These are phyloP conservation scores for Oreohelix idahoensis DNA, from an alignment of 1,140 invertebrate genomes.

Conservation along the genomic window DNA sequence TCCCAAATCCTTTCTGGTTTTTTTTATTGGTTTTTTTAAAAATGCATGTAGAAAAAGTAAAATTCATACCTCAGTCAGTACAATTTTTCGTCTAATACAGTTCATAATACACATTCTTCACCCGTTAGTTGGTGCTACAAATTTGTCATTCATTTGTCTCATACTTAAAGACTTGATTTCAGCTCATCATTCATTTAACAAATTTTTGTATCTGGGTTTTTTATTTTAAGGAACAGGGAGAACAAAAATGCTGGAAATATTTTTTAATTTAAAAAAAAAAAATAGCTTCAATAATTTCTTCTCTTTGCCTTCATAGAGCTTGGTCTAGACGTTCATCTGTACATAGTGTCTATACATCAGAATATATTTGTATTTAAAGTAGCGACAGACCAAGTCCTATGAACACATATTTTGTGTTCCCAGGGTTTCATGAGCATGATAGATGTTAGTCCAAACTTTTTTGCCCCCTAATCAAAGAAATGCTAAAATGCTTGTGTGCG, in stretches of 20 bases:
- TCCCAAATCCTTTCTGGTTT: background rate
- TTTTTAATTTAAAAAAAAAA: too few relatives aligned
- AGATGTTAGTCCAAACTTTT: constrained; percentile 4
- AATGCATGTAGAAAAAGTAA: background rate
- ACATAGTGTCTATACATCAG: background rate
- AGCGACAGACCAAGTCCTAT: background rate
- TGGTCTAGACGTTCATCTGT: too few relatives aligned
- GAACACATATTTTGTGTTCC: background rate
- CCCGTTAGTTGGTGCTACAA: constrained; percentile 22
- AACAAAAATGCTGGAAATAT: too few relatives aligned
- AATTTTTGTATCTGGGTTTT: background rate
- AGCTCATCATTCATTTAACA: background rate
- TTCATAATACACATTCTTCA: constrained; percentile 5
- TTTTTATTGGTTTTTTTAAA: background rate
- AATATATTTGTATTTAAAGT: background rate
- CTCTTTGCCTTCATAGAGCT: background rate
- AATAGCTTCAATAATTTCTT: background rate
- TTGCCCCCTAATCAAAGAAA: background rate
- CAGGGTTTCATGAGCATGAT: constrained; percentile 37
- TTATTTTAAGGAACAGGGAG: background rate
- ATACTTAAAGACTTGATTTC: background rate
- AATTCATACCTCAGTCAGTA: background rate
- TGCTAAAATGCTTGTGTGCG: background rate
- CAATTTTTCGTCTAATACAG: background rate
- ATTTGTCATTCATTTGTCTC: background rate